Evolutionary conservation across 2,113 vertebrate genomes (phyloP).

Genomic region (Vidua chalybeata): DNA sequence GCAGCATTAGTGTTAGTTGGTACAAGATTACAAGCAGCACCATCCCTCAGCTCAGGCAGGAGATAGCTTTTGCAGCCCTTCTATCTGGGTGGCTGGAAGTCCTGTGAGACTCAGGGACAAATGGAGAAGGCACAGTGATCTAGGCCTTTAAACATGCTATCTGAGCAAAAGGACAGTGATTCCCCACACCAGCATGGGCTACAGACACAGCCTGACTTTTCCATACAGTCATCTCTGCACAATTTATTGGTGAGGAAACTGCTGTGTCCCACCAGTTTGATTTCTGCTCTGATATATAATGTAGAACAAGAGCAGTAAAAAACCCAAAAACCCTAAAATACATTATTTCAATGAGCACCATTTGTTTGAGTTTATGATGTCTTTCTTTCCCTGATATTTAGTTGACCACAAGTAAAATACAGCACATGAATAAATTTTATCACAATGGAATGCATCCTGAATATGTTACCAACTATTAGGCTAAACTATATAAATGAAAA

Average conservation of each 20-base stretch:
- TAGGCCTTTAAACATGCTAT: background rate
- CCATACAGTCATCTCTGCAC: background rate
- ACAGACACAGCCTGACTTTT: background rate
- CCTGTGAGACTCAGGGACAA: background rate
- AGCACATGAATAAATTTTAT: background rate
- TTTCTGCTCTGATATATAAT: background rate
- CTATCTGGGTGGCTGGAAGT: background rate
- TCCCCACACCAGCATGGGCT: background rate
- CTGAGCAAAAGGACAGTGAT: background rate
- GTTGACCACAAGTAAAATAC: background rate
- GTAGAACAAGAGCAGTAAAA: background rate
- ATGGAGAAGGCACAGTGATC: accelerated
- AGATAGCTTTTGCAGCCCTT: background rate
- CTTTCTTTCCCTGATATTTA: background rate
- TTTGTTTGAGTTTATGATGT: background rate
- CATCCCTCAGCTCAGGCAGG: background rate
- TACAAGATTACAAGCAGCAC: background rate
- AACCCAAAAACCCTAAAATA: accelerated
- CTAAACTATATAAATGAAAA: background rate
- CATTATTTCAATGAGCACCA: background rate
- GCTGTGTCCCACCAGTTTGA: background rate
- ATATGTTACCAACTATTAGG: background rate
- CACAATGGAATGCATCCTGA: background rate
- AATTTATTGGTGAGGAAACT: background rate
- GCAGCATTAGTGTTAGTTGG: background rate